Percentiles rank a stretch among this genome's conserved stretches.
phyloP scores from a whole-genome alignment of 2,797 vertebrate genomes.

The Heteromormyrus szaboi region DNA sequence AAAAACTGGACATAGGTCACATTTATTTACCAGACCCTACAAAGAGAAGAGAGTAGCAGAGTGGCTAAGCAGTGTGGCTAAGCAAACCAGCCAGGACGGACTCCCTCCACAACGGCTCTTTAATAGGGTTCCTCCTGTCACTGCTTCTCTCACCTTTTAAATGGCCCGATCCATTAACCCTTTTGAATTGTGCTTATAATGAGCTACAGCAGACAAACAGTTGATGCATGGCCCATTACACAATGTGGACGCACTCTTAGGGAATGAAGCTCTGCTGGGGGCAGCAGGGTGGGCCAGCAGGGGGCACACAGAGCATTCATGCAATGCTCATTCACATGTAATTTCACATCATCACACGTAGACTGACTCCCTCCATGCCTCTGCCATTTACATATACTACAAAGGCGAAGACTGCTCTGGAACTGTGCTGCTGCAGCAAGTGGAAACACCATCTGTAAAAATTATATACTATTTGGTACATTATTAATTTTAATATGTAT shows the following conservation, averaged over 20 bases:
- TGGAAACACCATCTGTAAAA: background rate
- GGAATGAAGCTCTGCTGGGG: constrained; percentile 61
- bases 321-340: constrained; percentile 34
- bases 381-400: background rate
- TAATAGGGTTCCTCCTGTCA: constrained; percentile 51
- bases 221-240: constrained; percentile 62
- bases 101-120: constrained; percentile 46
- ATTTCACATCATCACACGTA: constrained; percentile 10
- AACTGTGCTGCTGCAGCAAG: background rate
- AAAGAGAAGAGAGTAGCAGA: constrained; percentile 32
- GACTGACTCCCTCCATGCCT: background rate
- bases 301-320: constrained; percentile 30
- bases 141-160: constrained; percentile 68
- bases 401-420: background rate
- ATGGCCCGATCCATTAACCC: constrained; percentile 77
- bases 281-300: background rate
- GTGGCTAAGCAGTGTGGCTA: constrained; percentile 21
- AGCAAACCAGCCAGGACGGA: constrained; percentile 37
- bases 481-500: constrained; percentile 3
- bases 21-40: constrained; percentile 40
- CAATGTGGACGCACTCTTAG: constrained; percentile 52
- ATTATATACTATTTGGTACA: background rate
- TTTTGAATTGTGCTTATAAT: constrained; percentile 60
- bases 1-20: constrained; percentile 36
- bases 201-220: constrained; percentile 62